Conservation (phyloP, 2,797 vertebrate species). For the Anabas testudineus region DNA sequence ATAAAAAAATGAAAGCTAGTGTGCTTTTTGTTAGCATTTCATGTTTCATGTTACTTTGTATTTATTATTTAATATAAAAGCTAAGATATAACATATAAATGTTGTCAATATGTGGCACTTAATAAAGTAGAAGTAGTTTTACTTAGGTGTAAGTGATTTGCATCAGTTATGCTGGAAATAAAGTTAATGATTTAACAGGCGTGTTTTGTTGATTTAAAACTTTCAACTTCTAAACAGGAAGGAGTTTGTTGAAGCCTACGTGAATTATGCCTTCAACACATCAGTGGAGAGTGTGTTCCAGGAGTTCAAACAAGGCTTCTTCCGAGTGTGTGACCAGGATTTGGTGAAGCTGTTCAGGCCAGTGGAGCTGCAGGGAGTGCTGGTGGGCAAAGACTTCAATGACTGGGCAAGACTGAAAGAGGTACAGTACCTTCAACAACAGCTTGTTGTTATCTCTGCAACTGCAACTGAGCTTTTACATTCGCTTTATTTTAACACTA, state of each 20-base stretch:
- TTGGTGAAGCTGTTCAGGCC: constrained; percentile 91
- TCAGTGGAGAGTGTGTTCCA: constrained; percentile 89
- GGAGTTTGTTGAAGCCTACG: constrained; percentile 90
- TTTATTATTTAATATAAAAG: too few relatives aligned
- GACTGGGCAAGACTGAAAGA: constrained; percentile 91
- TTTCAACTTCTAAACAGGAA: constrained; percentile 74
- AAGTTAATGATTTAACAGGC: too few relatives aligned
- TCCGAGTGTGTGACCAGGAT: constrained; percentile 88
- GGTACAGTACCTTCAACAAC: constrained; percentile 82
- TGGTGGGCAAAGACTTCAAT: constrained; percentile 90
- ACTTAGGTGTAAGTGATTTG: too few relatives aligned
- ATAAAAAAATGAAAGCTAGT: too few relatives aligned
- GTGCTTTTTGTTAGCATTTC: too few relatives aligned
- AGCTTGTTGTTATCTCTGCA: not conserved
- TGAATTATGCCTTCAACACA: constrained; percentile 88
- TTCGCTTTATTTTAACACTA: not conserved
- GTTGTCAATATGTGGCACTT: too few relatives aligned
- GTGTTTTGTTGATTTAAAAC: not conserved
- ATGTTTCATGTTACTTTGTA: too few relatives aligned
- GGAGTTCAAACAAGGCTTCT: constrained; percentile 92
- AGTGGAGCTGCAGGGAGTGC: constrained; percentile 89
- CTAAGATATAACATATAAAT: too few relatives aligned
- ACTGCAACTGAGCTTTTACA: not conserved
- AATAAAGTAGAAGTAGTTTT: too few relatives aligned
- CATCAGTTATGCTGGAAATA: too few relatives aligned